These are phyloP conservation scores for Eidolon dupreanum DNA, from an alignment of 2,797 vertebrate species.

Conservation along the genomic window DNA sequence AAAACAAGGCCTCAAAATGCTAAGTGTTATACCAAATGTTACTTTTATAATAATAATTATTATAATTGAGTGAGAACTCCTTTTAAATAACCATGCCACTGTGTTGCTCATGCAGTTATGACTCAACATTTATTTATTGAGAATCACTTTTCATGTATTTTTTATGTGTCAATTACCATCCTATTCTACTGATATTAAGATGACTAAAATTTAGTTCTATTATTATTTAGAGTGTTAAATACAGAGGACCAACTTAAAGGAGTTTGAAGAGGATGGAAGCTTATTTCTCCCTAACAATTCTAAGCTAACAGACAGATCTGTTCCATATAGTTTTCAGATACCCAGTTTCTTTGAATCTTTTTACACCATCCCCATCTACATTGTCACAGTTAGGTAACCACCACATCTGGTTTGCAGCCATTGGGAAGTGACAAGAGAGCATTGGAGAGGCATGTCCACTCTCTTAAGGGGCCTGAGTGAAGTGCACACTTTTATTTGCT, in stretches of 20 bases:
- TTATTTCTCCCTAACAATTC: not conserved
- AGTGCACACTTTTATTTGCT: not conserved
- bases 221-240: not conserved
- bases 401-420: not conserved
- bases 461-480: not conserved
- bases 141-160: not conserved
- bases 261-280: not conserved
- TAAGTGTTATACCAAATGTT: not conserved
- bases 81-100: not conserved
- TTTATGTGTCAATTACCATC: not conserved
- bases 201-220: not conserved
- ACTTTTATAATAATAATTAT: not conserved
- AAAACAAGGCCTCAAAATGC: not conserved
- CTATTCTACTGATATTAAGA: not conserved
- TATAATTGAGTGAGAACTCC: not conserved
- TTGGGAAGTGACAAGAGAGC: not conserved
- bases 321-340: not conserved
- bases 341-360: not conserved
- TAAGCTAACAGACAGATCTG: not conserved
- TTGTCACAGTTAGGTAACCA: not conserved
- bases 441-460: not conserved
- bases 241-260: not conserved
- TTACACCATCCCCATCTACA: not conserved
- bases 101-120: not conserved
- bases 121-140: not conserved